These are phyloP conservation scores for Eurois occulta DNA, from an alignment of 2,888 invertebrate genomes.

Conservation along the genomic window DNA sequence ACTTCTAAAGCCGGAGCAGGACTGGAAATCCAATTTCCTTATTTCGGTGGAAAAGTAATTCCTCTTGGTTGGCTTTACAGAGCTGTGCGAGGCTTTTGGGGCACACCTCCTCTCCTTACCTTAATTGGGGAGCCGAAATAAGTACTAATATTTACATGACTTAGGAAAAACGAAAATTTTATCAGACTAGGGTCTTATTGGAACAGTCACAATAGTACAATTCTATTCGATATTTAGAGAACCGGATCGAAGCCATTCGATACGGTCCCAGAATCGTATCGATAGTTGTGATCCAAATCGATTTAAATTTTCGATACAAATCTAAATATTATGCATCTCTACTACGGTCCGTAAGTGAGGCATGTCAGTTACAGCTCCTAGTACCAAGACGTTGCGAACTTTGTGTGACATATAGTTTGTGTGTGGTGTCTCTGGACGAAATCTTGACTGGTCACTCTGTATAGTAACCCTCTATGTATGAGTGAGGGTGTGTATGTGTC, in stretches of 20 bases:
- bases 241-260: not conserved
- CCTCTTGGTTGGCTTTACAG: too few relatives aligned
- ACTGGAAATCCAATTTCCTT: too few relatives aligned
- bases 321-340: not conserved
- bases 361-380: slow-evolving; percentile 49
- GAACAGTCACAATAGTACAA: too few relatives aligned
- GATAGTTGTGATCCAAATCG: not conserved
- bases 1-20: too few relatives aligned
- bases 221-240: not conserved
- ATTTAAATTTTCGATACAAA: not conserved
- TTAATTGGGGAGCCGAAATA: too few relatives aligned
- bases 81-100: too few relatives aligned
- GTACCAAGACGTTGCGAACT: slow-evolving; percentile 37
- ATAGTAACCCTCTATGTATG: not conserved
- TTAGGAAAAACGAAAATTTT: too few relatives aligned
- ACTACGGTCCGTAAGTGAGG: slow-evolving; percentile 18
- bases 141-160: too few relatives aligned
- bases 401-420: slow-evolving; percentile 47
- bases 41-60: too few relatives aligned
- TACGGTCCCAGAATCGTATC: not conserved
- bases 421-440: slow-evolving; percentile 26
- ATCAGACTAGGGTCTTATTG: too few relatives aligned
- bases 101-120: too few relatives aligned
- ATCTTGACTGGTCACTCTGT: slow-evolving; percentile 17
- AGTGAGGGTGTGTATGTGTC: not conserved